A percentile compares a stretch with the other conserved stretches of the same genome.
These are phyloP conservation scores for Limenitis camilla DNA, from an alignment of 2,888 invertebrate genomes.

Conservation along the genomic window DNA sequence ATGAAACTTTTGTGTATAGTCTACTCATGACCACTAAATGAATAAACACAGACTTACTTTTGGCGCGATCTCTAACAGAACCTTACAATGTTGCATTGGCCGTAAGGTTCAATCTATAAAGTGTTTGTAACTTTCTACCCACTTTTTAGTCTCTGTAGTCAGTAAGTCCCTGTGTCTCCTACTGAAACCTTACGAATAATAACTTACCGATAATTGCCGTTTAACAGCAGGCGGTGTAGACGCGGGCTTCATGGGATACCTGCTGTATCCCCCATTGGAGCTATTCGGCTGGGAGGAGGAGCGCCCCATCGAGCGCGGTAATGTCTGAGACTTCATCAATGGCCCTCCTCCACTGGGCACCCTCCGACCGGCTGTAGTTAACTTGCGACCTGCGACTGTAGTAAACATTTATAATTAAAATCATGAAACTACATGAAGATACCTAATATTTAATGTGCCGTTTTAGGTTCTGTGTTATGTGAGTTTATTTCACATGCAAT, in stretches of 20 bases:
- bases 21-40: too few species aligned
- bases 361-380: constrained; percentile 83
- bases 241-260: constrained; percentile 78
- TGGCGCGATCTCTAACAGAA: too few species aligned
- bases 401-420: not conserved
- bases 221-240: constrained; percentile 92
- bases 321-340: constrained; percentile 87
- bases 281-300: constrained; percentile 73
- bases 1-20: too few species aligned
- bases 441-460: not conserved
- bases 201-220: constrained; percentile 82
- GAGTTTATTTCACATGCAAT: constrained; percentile 1
- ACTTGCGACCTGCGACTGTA: constrained; percentile 85
- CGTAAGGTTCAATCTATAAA: too few species aligned
- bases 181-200: not conserved
- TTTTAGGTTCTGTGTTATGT: not conserved
- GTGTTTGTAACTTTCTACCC: too few species aligned
- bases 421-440: not conserved
- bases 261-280: constrained; percentile 56
- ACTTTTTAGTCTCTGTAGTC: too few species aligned
- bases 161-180: too few species aligned
- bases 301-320: constrained; percentile 88
- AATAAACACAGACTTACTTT: too few species aligned
- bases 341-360: constrained; percentile 77
- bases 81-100: too few species aligned